Conservation (phyloP, 2,113 vertebrate genomes). For the Cebidichthys violaceus region DNA sequence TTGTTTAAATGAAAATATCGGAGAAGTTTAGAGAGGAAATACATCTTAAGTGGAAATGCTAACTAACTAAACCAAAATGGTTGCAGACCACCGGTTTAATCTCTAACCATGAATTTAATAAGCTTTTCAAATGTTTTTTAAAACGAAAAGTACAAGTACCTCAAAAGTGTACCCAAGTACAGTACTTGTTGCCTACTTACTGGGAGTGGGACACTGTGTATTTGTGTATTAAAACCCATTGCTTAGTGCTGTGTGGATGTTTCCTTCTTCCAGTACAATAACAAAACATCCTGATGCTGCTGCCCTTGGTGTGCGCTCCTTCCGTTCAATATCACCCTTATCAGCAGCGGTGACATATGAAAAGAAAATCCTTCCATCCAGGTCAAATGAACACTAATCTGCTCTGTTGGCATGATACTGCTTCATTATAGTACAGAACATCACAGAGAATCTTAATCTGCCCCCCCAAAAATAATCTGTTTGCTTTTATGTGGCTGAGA, state of each 20-base stretch:
- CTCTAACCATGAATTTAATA: background rate
- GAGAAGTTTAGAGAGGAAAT: background rate
- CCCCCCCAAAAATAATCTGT: slow-evolving; percentile 25
- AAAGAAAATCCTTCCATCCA: slow-evolving; percentile 76
- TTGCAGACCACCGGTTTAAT: background rate
- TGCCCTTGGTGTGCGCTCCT: slow-evolving; percentile 18
- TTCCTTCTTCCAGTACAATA: background rate
- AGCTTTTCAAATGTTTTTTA: background rate
- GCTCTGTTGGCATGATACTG: slow-evolving; percentile 51
- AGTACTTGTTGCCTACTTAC: background rate
- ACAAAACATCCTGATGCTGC: slow-evolving; percentile 19
- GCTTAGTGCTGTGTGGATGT: background rate
- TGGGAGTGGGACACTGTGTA: background rate
- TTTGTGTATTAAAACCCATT: background rate
- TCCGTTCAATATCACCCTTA: slow-evolving; percentile 29
- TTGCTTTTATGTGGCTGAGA: slow-evolving; percentile 29
- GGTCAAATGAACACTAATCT: slow-evolving; percentile 78
- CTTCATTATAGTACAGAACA: slow-evolving; percentile 41
- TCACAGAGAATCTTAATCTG: slow-evolving; percentile 62
- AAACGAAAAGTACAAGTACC: background rate
- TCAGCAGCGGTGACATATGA: slow-evolving; percentile 58
- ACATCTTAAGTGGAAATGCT: background rate
- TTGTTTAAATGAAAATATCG: background rate
- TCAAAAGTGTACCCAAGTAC: background rate
- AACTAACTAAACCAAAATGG: background rate